Evolutionary conservation across 2,113 vertebrate genomes (phyloP), one percentile per base, ranked within the genome.

Genomic region (Pituophis catenifer): DNA sequence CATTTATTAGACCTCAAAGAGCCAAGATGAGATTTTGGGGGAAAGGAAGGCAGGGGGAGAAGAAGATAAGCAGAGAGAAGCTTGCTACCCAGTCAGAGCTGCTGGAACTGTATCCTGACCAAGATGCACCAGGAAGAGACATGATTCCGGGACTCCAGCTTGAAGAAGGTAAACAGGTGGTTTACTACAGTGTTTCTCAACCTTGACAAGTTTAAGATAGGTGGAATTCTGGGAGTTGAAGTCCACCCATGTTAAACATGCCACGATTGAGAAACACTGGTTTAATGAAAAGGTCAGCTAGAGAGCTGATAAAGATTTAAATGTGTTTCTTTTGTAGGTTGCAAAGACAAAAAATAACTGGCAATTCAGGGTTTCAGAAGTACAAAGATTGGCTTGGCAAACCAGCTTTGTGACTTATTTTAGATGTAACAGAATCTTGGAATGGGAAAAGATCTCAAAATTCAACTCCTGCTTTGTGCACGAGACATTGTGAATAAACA

Each of bases 1-100:
- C 52, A 93, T n/a, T 94, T 94, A 95, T 11, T 96, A 99, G 99
- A 97, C 97, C 98, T 94, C 97, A 98, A 93, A 98, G 98, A 96
- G 97, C 98, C 65, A 99, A 98, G 97, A 99, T 99, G 98, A 98
- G 97, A 53, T 99, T 99, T 97, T 99, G 99, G 99, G 98, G 96
- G 24, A 99, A 99, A 96, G 97, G 97, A 12, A 99, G 98, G 96
- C 98, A 99, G 0, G 98, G 98, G 0, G 99, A 99, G 21, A 99
- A 99, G 97, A 99, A 99, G 96, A 92, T 95, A 0, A 91, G 97
- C 2, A 96, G 98, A 93, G 98, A 98, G 50, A 98, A 98, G 96
- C 97, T 99, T 89, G 95, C 98, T 23, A 97, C 98, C 54, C 98
- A 98, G 1, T 96, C 96, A 0, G 99, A 99, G 88, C 97, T 98